Evolutionary conservation across 2,113 vertebrate genomes (phyloP), one percentile per base, ranked within the genome.

Genomic region (Ptychochromis oligacanthus): DNA sequence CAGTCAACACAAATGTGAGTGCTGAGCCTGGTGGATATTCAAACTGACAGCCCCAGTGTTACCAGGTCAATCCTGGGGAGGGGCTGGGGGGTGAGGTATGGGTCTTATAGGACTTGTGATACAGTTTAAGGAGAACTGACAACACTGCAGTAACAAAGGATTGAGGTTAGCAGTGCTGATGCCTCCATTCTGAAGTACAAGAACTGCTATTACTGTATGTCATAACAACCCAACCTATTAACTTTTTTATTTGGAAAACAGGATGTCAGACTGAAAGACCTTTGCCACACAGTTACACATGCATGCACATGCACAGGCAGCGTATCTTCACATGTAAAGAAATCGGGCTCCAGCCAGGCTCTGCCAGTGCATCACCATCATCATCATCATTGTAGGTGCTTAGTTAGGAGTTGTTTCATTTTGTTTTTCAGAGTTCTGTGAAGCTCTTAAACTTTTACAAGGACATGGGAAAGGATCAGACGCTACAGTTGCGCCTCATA

Each of bases 381-480:
- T 7, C 65, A 26, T 83, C 59, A 20, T 77, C 80, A 55, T 82
- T 18, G 1, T 70, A 28, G 55, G 26, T 4, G 57, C 72, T 75
- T 26, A 13, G 56, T 61, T 58, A 75, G 49, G 10, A 70, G 55
- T 55, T 4, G 31, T 77, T 81, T 60, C 18, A 28, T 62, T 57
- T 67, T 75, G 6, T 55, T 57, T 72, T 67, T 52, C 26, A 28
- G 36, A 70, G 18, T 54, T 65, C 34, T 34, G 28, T 34, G 15
- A 6, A 56, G 43, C 55, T 36, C 36, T 26, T 56, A 46, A 75
- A 81, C 76, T 79, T 87, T 75, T 57, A 65, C 64, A 55, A 82
- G 54, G 60, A 87, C 26, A 1, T 49, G 58, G 43, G 83, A 82
- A 56, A 26, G n/a, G 67, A 81, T 88, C 54, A 72, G 31, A 81